A percentile compares a stretch with the other conserved stretches of the same genome.
phyloP scores from a whole-genome alignment of 2,797 vertebrate genomes.

The Leptatherina wallacei region DNA sequence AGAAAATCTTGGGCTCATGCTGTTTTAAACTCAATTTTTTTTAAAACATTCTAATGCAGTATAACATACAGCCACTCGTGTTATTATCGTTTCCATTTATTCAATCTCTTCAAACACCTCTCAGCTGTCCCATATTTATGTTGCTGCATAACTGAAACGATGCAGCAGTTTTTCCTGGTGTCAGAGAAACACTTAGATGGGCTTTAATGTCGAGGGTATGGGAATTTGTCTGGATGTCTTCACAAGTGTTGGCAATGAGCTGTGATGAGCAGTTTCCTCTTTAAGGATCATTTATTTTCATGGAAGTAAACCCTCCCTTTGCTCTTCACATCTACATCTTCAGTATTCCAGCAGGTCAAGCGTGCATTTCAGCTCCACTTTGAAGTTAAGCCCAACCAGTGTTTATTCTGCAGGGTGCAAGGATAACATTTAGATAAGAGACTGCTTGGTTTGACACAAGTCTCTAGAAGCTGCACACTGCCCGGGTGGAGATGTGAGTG shows the following conservation, averaged over 20 bases:
- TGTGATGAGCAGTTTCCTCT: slow-evolving; percentile 39
- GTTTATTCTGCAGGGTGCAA: slow-evolving; percentile 64
- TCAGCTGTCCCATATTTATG: background rate
- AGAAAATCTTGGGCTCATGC: background rate
- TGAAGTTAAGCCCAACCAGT: slow-evolving; percentile 47
- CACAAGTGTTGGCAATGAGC: slow-evolving; percentile 24
- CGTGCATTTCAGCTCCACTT: slow-evolving; percentile 42
- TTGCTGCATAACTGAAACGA: background rate
- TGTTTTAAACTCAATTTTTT: background rate
- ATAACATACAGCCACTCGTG: background rate
- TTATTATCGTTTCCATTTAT: background rate
- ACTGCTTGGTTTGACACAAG: slow-evolving; percentile 41
- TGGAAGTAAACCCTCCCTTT: slow-evolving; percentile 19
- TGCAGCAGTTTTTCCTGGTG: background rate
- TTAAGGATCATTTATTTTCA: slow-evolving; percentile 29
- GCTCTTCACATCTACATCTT: slow-evolving; percentile 27
- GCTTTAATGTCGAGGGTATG: background rate
- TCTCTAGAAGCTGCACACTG: slow-evolving; percentile 38
- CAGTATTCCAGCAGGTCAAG: slow-evolving; percentile 59
- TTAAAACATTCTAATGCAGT: background rate
- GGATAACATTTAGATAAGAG: slow-evolving; percentile 72
- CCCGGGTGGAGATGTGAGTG: slow-evolving; percentile 24
- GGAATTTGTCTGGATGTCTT: slow-evolving; percentile 16
- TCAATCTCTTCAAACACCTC: background rate
- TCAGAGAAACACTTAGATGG: background rate